Conservation (phyloP, 2,113 vertebrate species). For the Nansenia antarctica region DNA sequence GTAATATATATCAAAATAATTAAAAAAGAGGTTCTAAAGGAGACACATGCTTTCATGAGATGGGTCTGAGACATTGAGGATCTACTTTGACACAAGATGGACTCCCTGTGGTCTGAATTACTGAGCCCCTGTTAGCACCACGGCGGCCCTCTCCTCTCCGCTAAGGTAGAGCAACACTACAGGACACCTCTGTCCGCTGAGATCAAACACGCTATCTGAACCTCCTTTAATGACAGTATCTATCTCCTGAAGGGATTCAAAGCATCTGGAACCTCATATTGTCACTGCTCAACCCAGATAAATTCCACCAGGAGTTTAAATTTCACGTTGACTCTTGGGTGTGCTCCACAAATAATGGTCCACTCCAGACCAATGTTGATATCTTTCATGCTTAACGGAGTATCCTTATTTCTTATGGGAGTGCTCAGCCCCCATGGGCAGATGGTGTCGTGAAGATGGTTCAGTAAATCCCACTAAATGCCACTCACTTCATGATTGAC, state of each 20-base stretch:
- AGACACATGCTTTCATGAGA: constrained; percentile 24
- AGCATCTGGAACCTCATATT: constrained; percentile 2
- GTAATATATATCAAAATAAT: no score
- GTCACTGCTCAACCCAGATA: background rate
- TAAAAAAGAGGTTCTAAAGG: no score
- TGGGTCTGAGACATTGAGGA: constrained; percentile 30
- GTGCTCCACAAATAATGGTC: background rate
- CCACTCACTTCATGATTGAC: no score
- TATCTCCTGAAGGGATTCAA: constrained; percentile 22
- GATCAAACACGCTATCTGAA: constrained; percentile 57
- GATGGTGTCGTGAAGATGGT: no score
- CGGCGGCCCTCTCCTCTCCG: constrained; percentile 1
- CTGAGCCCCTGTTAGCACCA: constrained; percentile 15
- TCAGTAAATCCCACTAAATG: no score
- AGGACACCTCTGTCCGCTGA: constrained; percentile 45
- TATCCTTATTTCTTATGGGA: no score
- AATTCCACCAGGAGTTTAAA: background rate
- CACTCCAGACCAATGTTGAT: no score
- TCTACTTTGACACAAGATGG: constrained; percentile 38
- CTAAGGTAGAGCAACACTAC: constrained; percentile 37
- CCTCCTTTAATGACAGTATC: constrained; percentile 56
- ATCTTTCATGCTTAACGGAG: no score
- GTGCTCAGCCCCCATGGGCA: no score
- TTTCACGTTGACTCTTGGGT: background rate
- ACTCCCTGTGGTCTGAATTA: constrained; percentile 65